Base-by-base conservation (phyloP, 2,797 vertebrate species). In the Pipistrellus pipistrellus region DNA sequence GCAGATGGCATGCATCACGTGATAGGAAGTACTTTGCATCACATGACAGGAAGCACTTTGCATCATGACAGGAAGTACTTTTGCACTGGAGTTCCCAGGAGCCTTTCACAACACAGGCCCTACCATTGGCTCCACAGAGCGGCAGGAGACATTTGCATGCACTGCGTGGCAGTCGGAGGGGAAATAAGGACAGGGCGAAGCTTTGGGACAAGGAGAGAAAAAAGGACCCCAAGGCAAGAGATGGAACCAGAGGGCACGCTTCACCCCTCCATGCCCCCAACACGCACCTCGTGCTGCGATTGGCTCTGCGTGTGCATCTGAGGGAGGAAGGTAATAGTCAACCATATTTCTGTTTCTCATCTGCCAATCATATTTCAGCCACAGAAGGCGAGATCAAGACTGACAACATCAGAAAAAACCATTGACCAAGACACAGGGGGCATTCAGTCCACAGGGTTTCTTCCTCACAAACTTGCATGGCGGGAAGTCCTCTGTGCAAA, bases 221-320 rank as follows among this genome's bases (percentile, higher is more conserved):
- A 7, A 46, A 72, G 8, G 6, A 18, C 1, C 7, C 14, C 6
- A 46, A n/a, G 55, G 38, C 20, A 8, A n/a, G 48, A 59, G 38
- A 27, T 2, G 10, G 38, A 25, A 38, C 14, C 51, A 46, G 55
- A 46, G 55, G 25, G 73, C 14, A 66, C 14, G 4, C 9, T 57
- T 72, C 35, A n/a, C 35, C n/a, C 13, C 9, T 21, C 17, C 3
- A 5, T 7, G 8, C 6, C 14, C 3, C 0, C 30, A 41, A 0
- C 35, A 66, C 11, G 20, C 48, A n/a, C 13, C n/a, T 2, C 8
- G 6, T 59, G 82, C 18, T 51, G 13, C 48, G 59, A 4, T 38
- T 9, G 35, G 46, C 25, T 48, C 3, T 25, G 15, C 14, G 1
- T 9, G 7, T 48, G 3, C 23, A n/a, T 51, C 32, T 14, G 41